A percentile compares a stretch with the other conserved stretches of the same genome.
Conservation (phyloP, 2,113 vertebrate species). For the Aleadryas rufinucha region DNA sequence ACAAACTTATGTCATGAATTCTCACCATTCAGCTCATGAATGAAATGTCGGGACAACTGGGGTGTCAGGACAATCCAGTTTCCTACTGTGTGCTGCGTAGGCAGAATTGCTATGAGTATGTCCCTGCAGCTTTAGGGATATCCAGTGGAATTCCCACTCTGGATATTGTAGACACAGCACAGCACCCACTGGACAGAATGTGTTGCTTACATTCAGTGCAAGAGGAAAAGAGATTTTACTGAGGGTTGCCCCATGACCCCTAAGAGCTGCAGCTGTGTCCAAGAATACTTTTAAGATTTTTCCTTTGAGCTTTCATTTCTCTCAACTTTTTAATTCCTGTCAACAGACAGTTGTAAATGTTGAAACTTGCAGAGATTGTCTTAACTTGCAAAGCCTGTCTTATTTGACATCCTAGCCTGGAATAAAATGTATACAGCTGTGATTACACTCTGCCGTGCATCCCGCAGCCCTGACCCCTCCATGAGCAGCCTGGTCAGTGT, state of each 20-base stretch:
- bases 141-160: neutral
- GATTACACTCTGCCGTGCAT: neutral
- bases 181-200: neutral
- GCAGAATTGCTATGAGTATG: neutral
- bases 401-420: neutral
- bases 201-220: neutral
- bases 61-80: neutral
- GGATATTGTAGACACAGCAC: neutral
- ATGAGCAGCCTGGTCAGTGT: neutral
- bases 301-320: neutral
- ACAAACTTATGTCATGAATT: neutral
- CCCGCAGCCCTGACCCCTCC: rapidly evolving
- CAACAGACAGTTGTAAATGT: neutral
- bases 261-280: neutral
- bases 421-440: neutral
- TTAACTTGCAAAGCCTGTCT: neutral
- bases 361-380: neutral
- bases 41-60: neutral
- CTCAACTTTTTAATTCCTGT: neutral
- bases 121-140: neutral
- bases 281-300: neutral
- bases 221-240: neutral
- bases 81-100: neutral
- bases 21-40: neutral
- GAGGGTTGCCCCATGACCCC: rapidly evolving